Conservation (phyloP, 2,888 invertebrate species). For the Drosophila setosimentum region DNA sequence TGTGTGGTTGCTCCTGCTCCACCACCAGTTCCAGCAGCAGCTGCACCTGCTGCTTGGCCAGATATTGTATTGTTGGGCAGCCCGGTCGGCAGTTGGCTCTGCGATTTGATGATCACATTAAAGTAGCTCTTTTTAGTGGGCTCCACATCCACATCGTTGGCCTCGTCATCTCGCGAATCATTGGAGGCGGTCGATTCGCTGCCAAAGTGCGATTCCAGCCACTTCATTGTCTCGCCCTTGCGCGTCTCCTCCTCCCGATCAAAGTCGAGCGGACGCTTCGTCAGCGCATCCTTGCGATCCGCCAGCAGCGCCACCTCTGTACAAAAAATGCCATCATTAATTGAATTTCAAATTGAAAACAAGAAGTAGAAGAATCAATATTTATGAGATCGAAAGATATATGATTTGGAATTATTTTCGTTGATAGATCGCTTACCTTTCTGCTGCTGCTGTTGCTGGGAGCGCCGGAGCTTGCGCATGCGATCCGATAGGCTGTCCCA, state of each 20-base stretch:
- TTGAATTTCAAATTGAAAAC: background rate
- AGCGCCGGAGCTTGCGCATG: conserved; percentile 89
- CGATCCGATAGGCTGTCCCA: conserved; percentile 93
- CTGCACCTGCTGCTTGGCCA: background rate
- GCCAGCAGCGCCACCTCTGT: conserved; percentile 84
- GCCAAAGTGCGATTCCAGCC: conserved; percentile 96
- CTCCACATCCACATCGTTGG: conserved; percentile 86
- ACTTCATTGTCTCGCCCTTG: conserved; percentile 95
- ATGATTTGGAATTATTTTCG: background rate
- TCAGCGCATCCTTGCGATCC: conserved; percentile 92
- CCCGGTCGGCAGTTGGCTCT: conserved; percentile 51
- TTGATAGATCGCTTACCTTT: conserved; percentile 84
- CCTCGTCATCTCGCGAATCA: conserved; percentile 85
- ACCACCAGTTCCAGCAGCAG: background rate
- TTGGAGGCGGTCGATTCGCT: conserved; percentile 93
- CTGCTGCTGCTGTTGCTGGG: conserved; percentile 84
- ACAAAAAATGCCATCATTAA: background rate
- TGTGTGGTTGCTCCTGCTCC: conserved; percentile 68
- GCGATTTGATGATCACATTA: conserved; percentile 91
- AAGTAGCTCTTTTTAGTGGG: conserved; percentile 91
- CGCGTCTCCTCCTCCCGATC: conserved; percentile 95
- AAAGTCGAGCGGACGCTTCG: conserved; percentile 92
- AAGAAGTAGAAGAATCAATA: background rate
- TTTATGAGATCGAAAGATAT: background rate
- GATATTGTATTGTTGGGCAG: background rate